Percentiles rank a stretch among this genome's conserved stretches.
phyloP scores from a whole-genome alignment of 2,113 vertebrate genomes.

The Lampris megalopsis region DNA sequence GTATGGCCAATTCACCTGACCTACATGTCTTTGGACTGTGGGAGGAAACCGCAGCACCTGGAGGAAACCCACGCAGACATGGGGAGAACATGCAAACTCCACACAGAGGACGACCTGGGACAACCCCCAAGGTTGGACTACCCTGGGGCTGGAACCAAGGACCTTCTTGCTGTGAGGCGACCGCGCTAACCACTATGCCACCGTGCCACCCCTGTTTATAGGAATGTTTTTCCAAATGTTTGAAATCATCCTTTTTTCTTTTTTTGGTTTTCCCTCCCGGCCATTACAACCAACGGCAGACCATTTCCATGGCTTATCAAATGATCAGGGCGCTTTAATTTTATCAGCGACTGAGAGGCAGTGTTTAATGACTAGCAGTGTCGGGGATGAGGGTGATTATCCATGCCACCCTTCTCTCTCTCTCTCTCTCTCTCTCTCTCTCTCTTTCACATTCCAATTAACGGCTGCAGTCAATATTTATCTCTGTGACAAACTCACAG shows the following conservation, averaged over 20 bases:
- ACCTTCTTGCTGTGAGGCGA: too few relatives aligned
- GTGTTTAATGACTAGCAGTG: conserved; percentile 35
- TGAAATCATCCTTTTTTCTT: background rate
- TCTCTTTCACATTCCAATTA: conserved; percentile 47
- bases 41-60: too few relatives aligned
- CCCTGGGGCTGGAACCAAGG: too few relatives aligned
- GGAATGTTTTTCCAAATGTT: background rate
- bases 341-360: conserved; percentile 34
- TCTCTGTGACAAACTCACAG: conserved; percentile 20
- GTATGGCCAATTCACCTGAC: too few relatives aligned
- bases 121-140: too few relatives aligned
- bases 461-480: conserved; percentile 26
- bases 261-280: background rate
- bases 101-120: too few relatives aligned
- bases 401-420: conserved; percentile 3
- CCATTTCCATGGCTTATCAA: conserved; percentile 40
- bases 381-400: conserved; percentile 53
- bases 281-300: conserved; percentile 16
- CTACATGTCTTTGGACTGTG: too few relatives aligned
- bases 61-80: too few relatives aligned
- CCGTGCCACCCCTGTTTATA: too few relatives aligned
- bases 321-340: conserved; percentile 51
- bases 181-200: too few relatives aligned
- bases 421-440: background rate
- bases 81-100: too few relatives aligned